These are phyloP conservation scores for Grapholita molesta DNA, from an alignment of 1,140 invertebrate genomes.

Conservation along the genomic window DNA sequence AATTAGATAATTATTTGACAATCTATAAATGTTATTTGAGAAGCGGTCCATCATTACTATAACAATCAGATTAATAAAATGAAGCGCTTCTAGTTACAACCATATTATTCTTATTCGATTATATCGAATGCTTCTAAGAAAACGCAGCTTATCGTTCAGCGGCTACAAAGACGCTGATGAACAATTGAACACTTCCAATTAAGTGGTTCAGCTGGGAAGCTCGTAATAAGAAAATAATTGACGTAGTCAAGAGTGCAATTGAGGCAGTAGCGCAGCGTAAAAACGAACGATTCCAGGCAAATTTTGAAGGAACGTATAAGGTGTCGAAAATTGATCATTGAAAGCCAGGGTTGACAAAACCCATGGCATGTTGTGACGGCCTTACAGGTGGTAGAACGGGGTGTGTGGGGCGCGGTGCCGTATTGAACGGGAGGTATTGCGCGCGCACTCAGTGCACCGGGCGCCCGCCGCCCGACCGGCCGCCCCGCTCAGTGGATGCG, in stretches of 20 bases:
- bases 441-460: constrained; percentile 58
- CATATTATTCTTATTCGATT: no score
- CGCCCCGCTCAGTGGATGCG: constrained; percentile 29
- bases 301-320: neutral
- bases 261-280: neutral
- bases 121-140: no score
- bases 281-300: neutral
- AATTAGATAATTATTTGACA: no score
- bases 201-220: neutral
- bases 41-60: no score
- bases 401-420: constrained; percentile 57
- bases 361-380: constrained; percentile 60
- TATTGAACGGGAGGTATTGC: constrained; percentile 57
- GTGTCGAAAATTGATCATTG: constrained; percentile 8
- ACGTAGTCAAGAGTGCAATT: neutral
- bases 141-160: neutral
- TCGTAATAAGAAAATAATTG: neutral
- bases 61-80: no score
- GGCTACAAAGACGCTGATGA: neutral
- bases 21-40: no score
- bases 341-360: constrained; percentile 27
- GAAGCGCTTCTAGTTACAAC: no score
- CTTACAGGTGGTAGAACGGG: constrained; percentile 62
- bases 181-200: neutral
- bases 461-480: constrained; percentile 34